Evolutionary conservation across 2,113 vertebrate genomes (phyloP), one percentile per base, ranked within the genome.

Genomic region (Abramis brama): DNA sequence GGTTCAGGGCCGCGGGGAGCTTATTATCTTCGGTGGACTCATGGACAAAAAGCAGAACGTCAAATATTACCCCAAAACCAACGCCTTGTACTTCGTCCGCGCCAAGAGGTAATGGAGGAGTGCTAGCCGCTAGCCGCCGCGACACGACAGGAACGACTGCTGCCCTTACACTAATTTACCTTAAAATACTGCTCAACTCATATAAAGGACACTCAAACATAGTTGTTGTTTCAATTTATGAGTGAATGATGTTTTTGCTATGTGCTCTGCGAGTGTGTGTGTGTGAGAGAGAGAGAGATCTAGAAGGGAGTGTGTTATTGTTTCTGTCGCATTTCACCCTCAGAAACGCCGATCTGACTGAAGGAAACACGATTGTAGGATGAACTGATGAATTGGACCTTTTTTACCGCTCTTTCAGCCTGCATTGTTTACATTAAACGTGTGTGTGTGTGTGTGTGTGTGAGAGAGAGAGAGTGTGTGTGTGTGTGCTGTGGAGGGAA

Each of bases 41-140:
- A 98, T 99, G 97, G 98, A 99, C 97, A 99, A 98, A 95, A 99
- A 99, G 94, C 98, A 99, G 91, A 99, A 99, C 90, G 97, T 98
- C 86, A 99, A 99, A 92, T 99, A 99, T 90, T 99, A 99, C 91
- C 98, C 98, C 88, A 99, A 99, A 96, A 99, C 97, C 85, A 99
- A 99, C 82, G 98, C 98, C 96, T 97, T 99, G 98, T 99, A 99
- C 95, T 99, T 99, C 90, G 98, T 99, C 83, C 95, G 97, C 52
- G 98, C 98, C 45, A 99, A 99, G 92, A 99, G 98, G 98, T 99
- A 97, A 96, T 97, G 92, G 90, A 88, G 79, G 84, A 25, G 21
- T 36, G 27, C 19, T 15, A 52, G 50, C 45, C 47, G 4, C 43
- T 43, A 43, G 43, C 52, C 6, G 6, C 5, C 17, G 2, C n/a